Conservation (phyloP, 2,888 invertebrate genomes). For the Hedya salicella region DNA sequence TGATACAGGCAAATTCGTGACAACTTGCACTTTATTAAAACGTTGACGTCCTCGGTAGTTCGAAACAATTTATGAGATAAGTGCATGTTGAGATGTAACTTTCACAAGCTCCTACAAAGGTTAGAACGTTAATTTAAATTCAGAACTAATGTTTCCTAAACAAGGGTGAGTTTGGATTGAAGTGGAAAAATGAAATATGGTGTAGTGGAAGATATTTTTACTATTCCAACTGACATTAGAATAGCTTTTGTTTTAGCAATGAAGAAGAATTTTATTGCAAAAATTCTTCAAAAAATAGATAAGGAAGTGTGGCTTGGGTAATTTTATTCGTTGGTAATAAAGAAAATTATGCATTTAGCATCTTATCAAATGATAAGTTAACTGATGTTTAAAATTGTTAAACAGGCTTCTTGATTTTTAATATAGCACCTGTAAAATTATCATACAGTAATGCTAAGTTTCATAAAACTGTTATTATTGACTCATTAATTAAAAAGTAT, state of each 20-base stretch:
- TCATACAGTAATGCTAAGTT: too few species aligned
- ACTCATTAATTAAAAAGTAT: too few species aligned
- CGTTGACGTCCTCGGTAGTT: constrained; percentile 29
- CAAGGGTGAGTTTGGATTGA: not conserved
- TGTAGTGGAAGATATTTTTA: not conserved
- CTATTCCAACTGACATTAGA: constrained; percentile 6
- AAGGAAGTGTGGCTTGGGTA: not conserved
- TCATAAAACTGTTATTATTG: too few species aligned
- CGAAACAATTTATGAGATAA: constrained; percentile 25
- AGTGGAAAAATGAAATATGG: not conserved
- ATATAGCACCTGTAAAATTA: too few species aligned
- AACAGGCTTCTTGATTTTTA: not conserved
- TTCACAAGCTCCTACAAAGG: not conserved
- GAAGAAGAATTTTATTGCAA: constrained; percentile 2
- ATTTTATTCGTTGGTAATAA: not conserved
- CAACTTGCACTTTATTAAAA: constrained; percentile 21
- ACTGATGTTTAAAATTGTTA: not conserved
- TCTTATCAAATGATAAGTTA: not conserved
- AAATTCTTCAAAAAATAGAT: constrained; percentile 1
- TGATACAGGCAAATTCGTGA: constrained; percentile 22
- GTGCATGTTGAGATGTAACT: constrained; percentile 19
- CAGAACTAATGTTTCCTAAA: not conserved
- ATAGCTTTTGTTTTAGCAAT: constrained; percentile 14
- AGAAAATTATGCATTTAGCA: not conserved
- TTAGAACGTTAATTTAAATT: not conserved